These are phyloP conservation scores for Ara ararauna DNA, from an alignment of 2,797 vertebrate genomes.

Conservation along the genomic window DNA sequence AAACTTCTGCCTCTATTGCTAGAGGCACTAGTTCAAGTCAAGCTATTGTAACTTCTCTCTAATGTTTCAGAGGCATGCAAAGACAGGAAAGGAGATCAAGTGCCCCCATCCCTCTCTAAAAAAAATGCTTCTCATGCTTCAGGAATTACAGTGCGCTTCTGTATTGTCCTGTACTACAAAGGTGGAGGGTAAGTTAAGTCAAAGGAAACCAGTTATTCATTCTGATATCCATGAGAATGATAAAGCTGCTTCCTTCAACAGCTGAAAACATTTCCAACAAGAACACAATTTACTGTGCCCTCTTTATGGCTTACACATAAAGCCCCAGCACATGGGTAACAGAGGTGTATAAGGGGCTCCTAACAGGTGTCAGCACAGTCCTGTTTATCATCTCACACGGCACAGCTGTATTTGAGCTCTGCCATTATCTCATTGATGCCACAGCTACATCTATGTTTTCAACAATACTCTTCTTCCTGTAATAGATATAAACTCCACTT, in stretches of 20 bases:
- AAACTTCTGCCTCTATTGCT: neutral
- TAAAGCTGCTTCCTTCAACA: neutral
- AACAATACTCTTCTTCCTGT: neutral
- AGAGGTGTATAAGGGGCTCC: neutral
- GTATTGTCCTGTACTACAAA: neutral
- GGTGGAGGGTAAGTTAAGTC: neutral
- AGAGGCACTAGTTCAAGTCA: neutral
- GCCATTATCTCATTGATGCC: neutral
- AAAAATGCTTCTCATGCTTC: neutral
- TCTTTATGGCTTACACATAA: neutral
- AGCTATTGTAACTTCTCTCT: neutral
- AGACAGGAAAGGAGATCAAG: neutral
- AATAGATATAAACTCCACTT: neutral
- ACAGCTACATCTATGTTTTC: neutral
- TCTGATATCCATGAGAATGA: neutral
- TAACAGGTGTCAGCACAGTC: neutral
- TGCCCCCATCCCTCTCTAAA: neutral
- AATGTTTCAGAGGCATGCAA: neutral
- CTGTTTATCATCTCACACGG: rapidly evolving
- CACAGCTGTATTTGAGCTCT: neutral
- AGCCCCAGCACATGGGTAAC: neutral
- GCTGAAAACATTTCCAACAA: neutral
- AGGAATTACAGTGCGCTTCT: neutral
- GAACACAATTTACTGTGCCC: neutral
- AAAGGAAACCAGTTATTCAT: neutral